A percentile compares a stretch with the other conserved stretches of the same genome.
Conservation (phyloP, 2,888 invertebrate species). For the Gasteruption jaculator region DNA sequence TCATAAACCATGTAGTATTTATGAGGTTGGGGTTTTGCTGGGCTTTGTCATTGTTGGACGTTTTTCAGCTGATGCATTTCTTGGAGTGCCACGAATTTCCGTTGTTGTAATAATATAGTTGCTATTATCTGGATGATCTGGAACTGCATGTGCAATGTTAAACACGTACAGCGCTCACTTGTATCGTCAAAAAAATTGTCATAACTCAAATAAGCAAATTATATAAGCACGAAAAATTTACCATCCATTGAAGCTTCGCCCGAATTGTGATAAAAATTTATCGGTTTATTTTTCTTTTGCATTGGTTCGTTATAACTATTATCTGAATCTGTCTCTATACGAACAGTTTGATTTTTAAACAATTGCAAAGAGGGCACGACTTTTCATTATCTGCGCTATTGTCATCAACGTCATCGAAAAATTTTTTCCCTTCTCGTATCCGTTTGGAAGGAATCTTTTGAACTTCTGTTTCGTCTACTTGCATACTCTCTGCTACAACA, state of each 20-base stretch:
- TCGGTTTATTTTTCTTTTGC: neutral
- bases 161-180: neutral
- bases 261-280: neutral
- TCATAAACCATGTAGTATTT: constrained; percentile 1
- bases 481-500: constrained; percentile 5
- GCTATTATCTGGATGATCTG: constrained; percentile 4
- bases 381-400: too few species aligned
- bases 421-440: neutral
- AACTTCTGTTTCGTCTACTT: constrained; percentile 1
- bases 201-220: too few species aligned
- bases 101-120: too few species aligned
- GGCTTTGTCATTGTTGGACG: neutral
- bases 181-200: neutral
- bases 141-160: constrained; percentile 1
- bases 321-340: neutral
- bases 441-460: neutral
- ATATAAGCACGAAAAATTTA: constrained; percentile 1
- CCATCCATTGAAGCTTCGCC: neutral
- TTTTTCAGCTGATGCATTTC: constrained; percentile 1
- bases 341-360: neutral
- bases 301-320: neutral
- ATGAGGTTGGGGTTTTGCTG: neutral
- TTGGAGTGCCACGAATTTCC: too few species aligned
- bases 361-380: too few species aligned
- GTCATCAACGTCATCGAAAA: constrained; percentile 7